Evolutionary conservation across 1,140 invertebrate species (phyloP).

Genomic region (Araneus ventricosus): DNA sequence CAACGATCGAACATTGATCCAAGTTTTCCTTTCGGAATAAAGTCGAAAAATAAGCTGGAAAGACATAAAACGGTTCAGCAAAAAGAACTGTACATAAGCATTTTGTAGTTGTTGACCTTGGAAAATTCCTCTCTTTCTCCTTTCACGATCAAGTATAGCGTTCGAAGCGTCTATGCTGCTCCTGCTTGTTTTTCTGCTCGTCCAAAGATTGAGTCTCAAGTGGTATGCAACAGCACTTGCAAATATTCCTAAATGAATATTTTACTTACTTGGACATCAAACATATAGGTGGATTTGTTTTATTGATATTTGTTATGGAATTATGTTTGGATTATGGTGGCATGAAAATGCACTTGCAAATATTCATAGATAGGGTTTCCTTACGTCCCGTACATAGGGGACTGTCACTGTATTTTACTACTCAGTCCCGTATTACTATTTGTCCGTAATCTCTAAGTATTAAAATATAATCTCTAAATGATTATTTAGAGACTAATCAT

Average conservation of each 20-base stretch:
- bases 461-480: no score
- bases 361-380: no score
- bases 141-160: background rate
- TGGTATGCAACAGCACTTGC: background rate
- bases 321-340: no score
- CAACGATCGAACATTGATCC: slow-evolving; percentile 30
- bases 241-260: background rate
- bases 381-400: no score
- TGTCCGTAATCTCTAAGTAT: no score
- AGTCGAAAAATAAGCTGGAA: slow-evolving; percentile 63
- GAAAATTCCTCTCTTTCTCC: background rate
- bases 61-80: slow-evolving; percentile 54
- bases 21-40: slow-evolving; percentile 15
- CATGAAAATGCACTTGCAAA: no score
- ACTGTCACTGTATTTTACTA: no score
- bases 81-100: slow-evolving; percentile 47
- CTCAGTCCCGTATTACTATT: no score
- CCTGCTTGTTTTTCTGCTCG: background rate
- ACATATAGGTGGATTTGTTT: background rate
- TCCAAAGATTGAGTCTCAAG: slow-evolving; percentile 29
- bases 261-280: slow-evolving; percentile 2
- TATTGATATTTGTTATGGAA: background rate
- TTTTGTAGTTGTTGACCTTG: slow-evolving; percentile 41
- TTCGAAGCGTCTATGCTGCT: slow-evolving; percentile 40
- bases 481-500: no score